Evolutionary conservation across 2,113 vertebrate species (phyloP), one percentile per base, ranked within the genome.

Genomic region (Mugil cephalus): DNA sequence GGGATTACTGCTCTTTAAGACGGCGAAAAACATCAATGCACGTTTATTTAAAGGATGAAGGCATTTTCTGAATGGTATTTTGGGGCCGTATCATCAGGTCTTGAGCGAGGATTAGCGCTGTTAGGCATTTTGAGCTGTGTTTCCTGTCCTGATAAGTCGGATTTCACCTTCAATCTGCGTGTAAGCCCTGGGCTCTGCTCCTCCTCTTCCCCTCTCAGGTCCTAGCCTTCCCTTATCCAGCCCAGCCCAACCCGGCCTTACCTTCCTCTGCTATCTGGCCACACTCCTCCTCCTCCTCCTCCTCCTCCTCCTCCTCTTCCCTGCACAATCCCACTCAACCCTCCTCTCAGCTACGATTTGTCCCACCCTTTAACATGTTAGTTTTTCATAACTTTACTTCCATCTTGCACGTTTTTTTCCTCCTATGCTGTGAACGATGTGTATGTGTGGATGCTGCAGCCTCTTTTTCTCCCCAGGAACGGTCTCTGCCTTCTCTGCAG

Each of bases 21-120:
- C 77, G 85, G 83, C 12, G 13, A 83, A 86, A 84, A 93, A 93
- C 91, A 92, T 94, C 87, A 93, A 88, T 91, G 91, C 75, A 68
- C 86, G 85, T 92, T 93, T 92, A 93, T 91, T 88, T 92, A 85
- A 91, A 89, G 90, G 88, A 93, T 93, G 90, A 94, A 93, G 88
- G 87, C 86, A 68, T 88, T 88, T 88, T 85, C 91, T 91, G 90
- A 91, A 88, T 88, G 85, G 88, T 91, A 91, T 92, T 92, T 90
- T 79, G 82, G 69, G 77, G 79, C 85, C 60, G 79, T 91, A 93
- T 92, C 90, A 88, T 89, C 81, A 81, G 88, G 89, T 92, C 91
- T 92, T 84, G 87, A 84, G 78, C 66, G 53, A 86, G 92, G 92
- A 94, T 93, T 94, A 93, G 85, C 66, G 82, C 88, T 88, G 90